These are phyloP conservation scores for Hystrix cristata DNA, from an alignment of 2,113 vertebrate genomes.

Conservation along the genomic window DNA sequence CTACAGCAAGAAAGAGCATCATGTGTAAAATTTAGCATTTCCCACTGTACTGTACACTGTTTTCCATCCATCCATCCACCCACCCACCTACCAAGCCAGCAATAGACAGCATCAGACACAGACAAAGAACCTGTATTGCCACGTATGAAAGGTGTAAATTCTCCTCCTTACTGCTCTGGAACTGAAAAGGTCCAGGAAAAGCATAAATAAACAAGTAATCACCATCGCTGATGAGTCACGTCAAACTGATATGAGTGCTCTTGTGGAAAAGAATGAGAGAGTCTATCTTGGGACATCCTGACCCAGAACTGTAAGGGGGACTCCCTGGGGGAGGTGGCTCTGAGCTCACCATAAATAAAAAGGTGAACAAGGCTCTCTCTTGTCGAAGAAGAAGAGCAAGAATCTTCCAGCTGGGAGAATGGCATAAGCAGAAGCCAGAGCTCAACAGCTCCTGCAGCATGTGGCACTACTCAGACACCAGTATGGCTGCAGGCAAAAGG, in stretches of 20 bases:
- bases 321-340: background rate
- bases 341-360: background rate
- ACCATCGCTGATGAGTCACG: background rate
- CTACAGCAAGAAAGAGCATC: too few relatives aligned
- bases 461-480: too few relatives aligned
- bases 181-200: background rate
- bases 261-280: background rate
- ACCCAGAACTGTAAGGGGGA: background rate
- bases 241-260: background rate
- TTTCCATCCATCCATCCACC: background rate
- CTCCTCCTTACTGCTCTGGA: fast-evolving
- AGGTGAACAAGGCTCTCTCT: background rate
- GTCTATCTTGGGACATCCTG: background rate
- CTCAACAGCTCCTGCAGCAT: background rate
- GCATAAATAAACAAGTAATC: background rate
- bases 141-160: background rate
- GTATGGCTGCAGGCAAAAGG: too few relatives aligned
- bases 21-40: fast-evolving
- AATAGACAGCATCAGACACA: background rate
- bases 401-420: background rate
- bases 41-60: fast-evolving
- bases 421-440: fast-evolving
- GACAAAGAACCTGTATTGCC: background rate
- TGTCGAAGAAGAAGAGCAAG: background rate
- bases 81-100: background rate